Conservation (phyloP, 1,140 invertebrate species). For the Panagrolaimus sp. region DNA sequence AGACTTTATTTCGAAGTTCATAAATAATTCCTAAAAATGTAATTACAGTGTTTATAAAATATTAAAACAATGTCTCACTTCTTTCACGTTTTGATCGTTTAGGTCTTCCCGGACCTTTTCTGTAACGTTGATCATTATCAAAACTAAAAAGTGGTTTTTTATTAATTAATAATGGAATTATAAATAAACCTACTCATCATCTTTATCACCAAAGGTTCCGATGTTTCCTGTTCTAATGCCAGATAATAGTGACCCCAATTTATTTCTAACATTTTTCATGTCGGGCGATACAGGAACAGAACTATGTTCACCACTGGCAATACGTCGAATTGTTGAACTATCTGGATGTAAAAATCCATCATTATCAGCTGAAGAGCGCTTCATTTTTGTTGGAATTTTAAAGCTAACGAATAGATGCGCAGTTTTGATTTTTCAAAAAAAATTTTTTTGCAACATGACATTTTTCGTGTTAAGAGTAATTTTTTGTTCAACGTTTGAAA, state of each 20-base stretch:
- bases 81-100: background rate
- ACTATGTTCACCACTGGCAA: background rate
- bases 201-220: slow-evolving; percentile 18
- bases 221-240: slow-evolving; percentile 34
- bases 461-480: too few species aligned
- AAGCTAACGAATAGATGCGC: too few species aligned
- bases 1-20: slow-evolving; percentile 43
- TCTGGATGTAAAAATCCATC: too few species aligned
- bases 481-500: too few species aligned
- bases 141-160: slow-evolving; percentile 27
- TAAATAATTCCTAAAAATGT: slow-evolving; percentile 40
- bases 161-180: too few species aligned
- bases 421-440: too few species aligned
- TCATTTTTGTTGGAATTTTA: too few species aligned
- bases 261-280: slow-evolving; percentile 32
- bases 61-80: too few species aligned
- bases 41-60: too few species aligned
- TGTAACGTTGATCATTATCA: background rate
- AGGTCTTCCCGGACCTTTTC: background rate
- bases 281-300: slow-evolving; percentile 25
- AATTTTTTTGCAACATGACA: too few species aligned
- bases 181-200: slow-evolving; percentile 14
- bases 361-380: too few species aligned
- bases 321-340: too few species aligned
- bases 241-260: slow-evolving; percentile 20